Evolutionary conservation across 2,797 vertebrate genomes (phyloP), one percentile per base, ranked within the genome.

Genomic region (Scolopax rusticola): DNA sequence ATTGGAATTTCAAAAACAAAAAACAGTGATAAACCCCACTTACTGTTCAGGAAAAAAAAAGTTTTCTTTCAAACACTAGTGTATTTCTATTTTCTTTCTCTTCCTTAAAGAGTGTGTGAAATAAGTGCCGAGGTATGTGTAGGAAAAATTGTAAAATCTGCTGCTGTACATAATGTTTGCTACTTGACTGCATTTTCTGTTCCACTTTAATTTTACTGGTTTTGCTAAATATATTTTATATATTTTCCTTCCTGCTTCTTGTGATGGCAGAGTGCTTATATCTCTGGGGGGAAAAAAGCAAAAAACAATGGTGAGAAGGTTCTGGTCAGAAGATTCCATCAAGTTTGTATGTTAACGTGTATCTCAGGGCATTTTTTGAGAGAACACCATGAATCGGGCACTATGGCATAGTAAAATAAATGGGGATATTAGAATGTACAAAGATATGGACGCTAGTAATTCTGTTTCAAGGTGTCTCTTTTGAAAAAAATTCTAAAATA

Each of bases 211-310:
- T 74, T 97, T 96, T 93, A 93, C 86, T 97, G 92, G 48, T 97
- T 96, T 97, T 97, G 94, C 92, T 95, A 95, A 96, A 95, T 96
- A 93, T 96, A 92, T 93, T 97, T 96, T 96, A 90, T 94, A 63
- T 97, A 87, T 97, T 97, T 97, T 97, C 71, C 87, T 96, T 96
- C 61, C 88, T 95, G 86, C 45, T 96, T 83, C 87, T 96, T 97
- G 95, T 97, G 92, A 94, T 97, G 96, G 91, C 84, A 93, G 90
- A 92, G 38, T 95, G 83, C 89, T 93, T 94, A 43, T 45, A 41
- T 87, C 33, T 53, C 59, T 20, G 54, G 27, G 47, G 65, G 8
- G 20, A 18, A 0, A 1, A 16, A 50, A 15, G n/a, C 13, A 41
- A 59, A 88, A 90, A 81, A 51, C 7, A 48, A 60, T 38, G 11